phyloP scores from a whole-genome alignment of 2,888 invertebrate genomes.

The Tribolium freemani region DNA sequence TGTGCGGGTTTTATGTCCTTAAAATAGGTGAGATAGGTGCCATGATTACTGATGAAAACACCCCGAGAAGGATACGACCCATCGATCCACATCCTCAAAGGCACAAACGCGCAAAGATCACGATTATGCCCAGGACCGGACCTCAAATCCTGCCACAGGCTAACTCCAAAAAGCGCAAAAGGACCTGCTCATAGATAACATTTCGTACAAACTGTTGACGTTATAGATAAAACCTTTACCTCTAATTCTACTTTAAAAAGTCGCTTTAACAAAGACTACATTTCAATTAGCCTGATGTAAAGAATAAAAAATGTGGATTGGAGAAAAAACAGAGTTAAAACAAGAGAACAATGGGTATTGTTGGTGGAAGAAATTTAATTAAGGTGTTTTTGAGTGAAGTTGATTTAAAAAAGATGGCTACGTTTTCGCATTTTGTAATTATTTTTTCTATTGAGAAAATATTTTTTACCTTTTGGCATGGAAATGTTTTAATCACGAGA shows the following conservation, averaged over 20 bases:
- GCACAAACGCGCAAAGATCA: conserved; percentile 21
- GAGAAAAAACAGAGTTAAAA: not conserved
- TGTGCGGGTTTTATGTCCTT: conserved; percentile 28
- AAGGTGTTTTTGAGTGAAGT: not conserved
- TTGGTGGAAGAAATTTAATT: not conserved
- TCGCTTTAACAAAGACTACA: not conserved
- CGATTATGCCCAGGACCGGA: conserved; percentile 18
- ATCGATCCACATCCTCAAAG: conserved; percentile 16
- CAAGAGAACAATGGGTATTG: not conserved
- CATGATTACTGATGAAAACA: conserved; percentile 36
- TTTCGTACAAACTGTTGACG: no score
- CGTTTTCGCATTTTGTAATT: no score
- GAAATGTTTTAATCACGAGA: not conserved
- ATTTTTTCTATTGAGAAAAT: no score
- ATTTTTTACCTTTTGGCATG: no score
- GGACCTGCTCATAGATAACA: no score
- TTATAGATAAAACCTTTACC: no score
- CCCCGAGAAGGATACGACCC: conserved; percentile 20
- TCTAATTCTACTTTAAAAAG: not conserved
- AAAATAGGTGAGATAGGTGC: conserved; percentile 37
- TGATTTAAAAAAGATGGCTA: no score
- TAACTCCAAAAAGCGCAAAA: no score
- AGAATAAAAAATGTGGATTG: not conserved
- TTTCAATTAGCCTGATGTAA: not conserved
- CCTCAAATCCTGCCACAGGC: no score